Base-by-base conservation (phyloP, 2,888 invertebrate genomes). In the Tipula confusa region DNA sequence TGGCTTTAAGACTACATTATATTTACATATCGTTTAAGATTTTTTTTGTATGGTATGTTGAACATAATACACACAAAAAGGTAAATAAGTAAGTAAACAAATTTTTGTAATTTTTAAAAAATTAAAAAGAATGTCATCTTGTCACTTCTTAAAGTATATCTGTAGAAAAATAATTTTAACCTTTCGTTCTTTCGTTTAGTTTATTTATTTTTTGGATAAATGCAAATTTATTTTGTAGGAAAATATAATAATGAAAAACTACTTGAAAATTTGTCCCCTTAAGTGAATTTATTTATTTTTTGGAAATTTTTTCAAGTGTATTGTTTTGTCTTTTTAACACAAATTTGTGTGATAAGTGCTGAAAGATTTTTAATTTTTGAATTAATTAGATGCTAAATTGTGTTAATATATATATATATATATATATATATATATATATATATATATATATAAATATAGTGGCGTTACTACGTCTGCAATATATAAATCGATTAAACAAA, bases 121-220 rank as follows among this genome's bases (percentile, higher is more conserved):
- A 64, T 64, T 64, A 64, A 64, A 64, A 64, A 64, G 64, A 64
- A 64, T 64, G 64, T 64, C 64, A 64, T 64, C 64, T 64, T 64
- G 64, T 64, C 64, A 64, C 64, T 64, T 64, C 24, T 64, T 64
- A 11, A 24, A 24, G 5, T 64, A 64, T 24, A 13, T 24, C 2
- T 24, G 24, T 64, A 64, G 24, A 64, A 64, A 64, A 38, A 13
- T 64, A 64, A 9, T 64, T 64, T 64, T 64, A 64, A 64, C 64
- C 64, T 64, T 64, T 64, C 64, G 24, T 64, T 64, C 64, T 64
- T 24, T 64, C 64, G 24, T 64, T 64, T 64, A 13, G 9, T 24
- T 64, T 48, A 11, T 38, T 38, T 9, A 9, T 38, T 43, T n/a
- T 64, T 64, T 64, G 6, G 64, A 24, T 11, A 64, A 64, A 64